Evolutionary conservation across 2,113 vertebrate genomes (phyloP), one percentile per base, ranked within the genome.

Genomic region (Tiliqua scincoides): DNA sequence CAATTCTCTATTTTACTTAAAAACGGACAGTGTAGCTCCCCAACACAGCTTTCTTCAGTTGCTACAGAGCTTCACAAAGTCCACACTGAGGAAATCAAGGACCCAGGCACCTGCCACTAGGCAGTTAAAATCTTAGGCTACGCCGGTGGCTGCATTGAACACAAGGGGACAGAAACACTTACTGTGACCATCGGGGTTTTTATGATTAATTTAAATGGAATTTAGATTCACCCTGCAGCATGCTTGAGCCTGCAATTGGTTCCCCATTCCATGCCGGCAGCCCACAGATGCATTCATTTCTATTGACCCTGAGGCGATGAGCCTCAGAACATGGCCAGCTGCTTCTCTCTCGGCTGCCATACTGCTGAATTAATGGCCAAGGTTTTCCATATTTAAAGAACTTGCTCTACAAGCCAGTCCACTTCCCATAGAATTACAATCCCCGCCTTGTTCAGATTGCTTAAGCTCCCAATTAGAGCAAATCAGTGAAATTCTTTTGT

Each of bases 211-310:
- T 32, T 52, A 77, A 91, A 84, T 83, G 74, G 67, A 73, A 90
- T 82, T 73, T 90, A 91, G 88, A 90, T 86, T 79, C 92, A 93
- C 91, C 86, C 91, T 21, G 21, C 14, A 92, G 91, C 89, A 91
- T 78, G 12, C 86, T 61, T 85, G 82, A 88, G 94, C 89, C 93
- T 92, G 92, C 85, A 86, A 89, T 85, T 88, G 79, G 90, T 93
- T 87, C 83, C 79, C 91, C 75, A 79, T 94, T 84, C 40, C 73
- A 85, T 90, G 52, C 74, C 79, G 71, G 87, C 90, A 90, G 92
- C 93, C 92, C 91, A 83, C 0, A 85, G 91, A 94, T 91, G 90
- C 95, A 88, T 93, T 94, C 91, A 88, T 93, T 94, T 90, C 93
- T 91, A 65, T 85, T 92, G 94, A 87, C 91, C 94, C 93, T 88